Percentiles rank a stretch among this genome's conserved stretches.
phyloP scores from a whole-genome alignment of 2,888 invertebrate genomes.

The Zygothrica quintamaculata region DNA sequence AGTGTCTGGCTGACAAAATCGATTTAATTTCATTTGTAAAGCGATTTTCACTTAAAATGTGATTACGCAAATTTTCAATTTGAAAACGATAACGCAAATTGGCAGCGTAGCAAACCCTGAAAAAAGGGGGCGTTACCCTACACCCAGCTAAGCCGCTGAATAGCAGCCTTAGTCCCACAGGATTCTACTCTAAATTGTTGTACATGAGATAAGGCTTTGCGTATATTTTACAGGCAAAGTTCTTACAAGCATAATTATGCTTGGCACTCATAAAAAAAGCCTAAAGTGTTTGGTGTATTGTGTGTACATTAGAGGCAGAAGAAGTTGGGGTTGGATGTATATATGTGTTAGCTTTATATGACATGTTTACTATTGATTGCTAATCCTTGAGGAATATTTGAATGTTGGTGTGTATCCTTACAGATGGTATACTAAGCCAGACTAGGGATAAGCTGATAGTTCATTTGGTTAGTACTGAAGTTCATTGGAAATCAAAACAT shows the following conservation, averaged over 20 bases:
- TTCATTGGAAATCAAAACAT: too few relatives aligned
- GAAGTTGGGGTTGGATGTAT: too few relatives aligned
- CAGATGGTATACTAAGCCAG: too few relatives aligned
- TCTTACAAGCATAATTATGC: slow-evolving; percentile 41
- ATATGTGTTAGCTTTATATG: too few relatives aligned
- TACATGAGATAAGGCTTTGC: slow-evolving; percentile 41
- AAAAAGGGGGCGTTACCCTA: background rate
- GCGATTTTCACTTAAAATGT: slow-evolving; percentile 82
- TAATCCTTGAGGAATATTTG: too few relatives aligned
- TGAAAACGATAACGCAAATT: slow-evolving; percentile 78
- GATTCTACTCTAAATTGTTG: slow-evolving; percentile 48
- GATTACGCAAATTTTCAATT: slow-evolving; percentile 82
- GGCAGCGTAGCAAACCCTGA: slow-evolving; percentile 37
- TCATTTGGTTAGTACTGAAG: too few relatives aligned
- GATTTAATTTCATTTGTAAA: slow-evolving; percentile 75
- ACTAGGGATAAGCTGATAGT: too few relatives aligned
- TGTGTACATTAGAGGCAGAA: slow-evolving; percentile 1
- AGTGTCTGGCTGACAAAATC: slow-evolving; percentile 61
- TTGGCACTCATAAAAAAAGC: too few relatives aligned
- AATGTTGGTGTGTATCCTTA: background rate
- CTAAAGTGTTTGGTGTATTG: background rate
- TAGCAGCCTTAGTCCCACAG: slow-evolving; percentile 35
- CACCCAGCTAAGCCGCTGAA: background rate
- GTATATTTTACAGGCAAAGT: slow-evolving; percentile 27
- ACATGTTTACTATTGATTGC: too few relatives aligned